A percentile compares a stretch with the other conserved stretches of the same genome.
phyloP scores from a whole-genome alignment of 1,140 invertebrate species.

The Pseudomyrmex flavicornis region DNA sequence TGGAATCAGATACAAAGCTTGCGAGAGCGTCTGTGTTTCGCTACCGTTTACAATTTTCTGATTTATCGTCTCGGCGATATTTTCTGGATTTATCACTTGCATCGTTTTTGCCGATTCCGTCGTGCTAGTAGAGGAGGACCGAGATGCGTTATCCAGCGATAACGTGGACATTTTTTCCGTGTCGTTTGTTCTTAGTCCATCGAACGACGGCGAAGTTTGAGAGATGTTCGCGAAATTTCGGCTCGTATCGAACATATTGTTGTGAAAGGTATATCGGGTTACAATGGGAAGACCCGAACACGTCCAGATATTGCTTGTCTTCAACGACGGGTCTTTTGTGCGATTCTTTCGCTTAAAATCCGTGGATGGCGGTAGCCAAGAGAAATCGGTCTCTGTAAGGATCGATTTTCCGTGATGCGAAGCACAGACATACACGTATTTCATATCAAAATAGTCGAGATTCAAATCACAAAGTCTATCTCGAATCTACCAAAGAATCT shows the following conservation, averaged over 20 bases:
- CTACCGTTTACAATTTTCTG: not conserved
- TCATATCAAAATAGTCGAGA: not conserved
- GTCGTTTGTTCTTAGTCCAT: not conserved
- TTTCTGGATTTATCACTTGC: not conserved
- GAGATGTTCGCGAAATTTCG: not conserved
- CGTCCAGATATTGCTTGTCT: constrained; percentile 76
- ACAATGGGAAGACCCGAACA: constrained; percentile 80
- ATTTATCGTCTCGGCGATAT: not conserved
- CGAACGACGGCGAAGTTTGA: not conserved
- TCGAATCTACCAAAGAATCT: no score
- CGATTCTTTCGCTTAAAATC: constrained; percentile 65
- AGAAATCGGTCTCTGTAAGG: constrained; percentile 59
- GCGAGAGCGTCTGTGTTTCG: constrained; percentile 47
- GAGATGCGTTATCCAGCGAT: not conserved
- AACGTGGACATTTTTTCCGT: not conserved
- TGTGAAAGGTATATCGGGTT: constrained; percentile 81
- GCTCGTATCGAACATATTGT: constrained; percentile 67
- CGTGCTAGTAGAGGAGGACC: not conserved
- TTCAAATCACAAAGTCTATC: not conserved
- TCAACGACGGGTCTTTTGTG: constrained; percentile 70
- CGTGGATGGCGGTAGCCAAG: constrained; percentile 59
- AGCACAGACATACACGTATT: not conserved
- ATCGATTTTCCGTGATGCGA: constrained; percentile 25
- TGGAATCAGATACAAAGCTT: constrained; percentile 54
- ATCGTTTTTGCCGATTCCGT: not conserved